A percentile compares a stretch with the other conserved stretches of the same genome.
Conservation (phyloP, 1,140 invertebrate genomes). For the Eumaeus atala region DNA sequence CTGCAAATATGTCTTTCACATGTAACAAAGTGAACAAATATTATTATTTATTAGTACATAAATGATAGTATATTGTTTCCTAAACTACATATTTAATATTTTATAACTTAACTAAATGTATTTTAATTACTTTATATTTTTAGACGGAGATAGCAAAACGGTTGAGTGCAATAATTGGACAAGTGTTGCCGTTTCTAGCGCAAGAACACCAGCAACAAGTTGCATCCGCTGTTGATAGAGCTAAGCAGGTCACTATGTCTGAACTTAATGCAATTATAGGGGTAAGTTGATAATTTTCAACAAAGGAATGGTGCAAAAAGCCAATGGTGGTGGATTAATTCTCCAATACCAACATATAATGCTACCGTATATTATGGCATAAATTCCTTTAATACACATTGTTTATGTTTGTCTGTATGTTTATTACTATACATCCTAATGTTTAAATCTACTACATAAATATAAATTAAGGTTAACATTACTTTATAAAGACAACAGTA, state of each 20-base stretch:
- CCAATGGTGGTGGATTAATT: conserved; percentile 3
- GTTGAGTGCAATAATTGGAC: conserved; percentile 91
- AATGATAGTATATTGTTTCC: too few species aligned
- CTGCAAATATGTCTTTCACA: too few species aligned
- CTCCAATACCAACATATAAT: conserved; percentile 9
- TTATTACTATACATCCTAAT: too few species aligned
- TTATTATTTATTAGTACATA: too few species aligned
- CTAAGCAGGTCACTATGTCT: conserved; percentile 96
- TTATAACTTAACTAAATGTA: too few species aligned
- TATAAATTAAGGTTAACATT: too few species aligned
- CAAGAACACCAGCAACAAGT: conserved; percentile 97
- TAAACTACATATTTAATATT: conserved; percentile 1
- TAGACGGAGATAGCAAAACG: conserved; percentile 96
- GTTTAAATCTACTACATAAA: too few species aligned
- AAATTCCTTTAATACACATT: too few species aligned
- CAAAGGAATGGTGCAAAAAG: conserved; percentile 12
- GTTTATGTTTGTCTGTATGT: too few species aligned
- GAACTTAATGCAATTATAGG: conserved; percentile 92
- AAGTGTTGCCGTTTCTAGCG: conserved; percentile 92
- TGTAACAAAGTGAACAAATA: too few species aligned
- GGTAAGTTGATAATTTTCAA: conserved; percentile 76
- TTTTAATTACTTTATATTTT: conserved; percentile 33
- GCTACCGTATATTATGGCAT: too few species aligned
- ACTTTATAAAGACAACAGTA: too few species aligned
- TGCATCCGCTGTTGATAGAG: conserved; percentile 92